phyloP scores from a whole-genome alignment of 2,888 invertebrate species.

The Drosophila pegasa region DNA sequence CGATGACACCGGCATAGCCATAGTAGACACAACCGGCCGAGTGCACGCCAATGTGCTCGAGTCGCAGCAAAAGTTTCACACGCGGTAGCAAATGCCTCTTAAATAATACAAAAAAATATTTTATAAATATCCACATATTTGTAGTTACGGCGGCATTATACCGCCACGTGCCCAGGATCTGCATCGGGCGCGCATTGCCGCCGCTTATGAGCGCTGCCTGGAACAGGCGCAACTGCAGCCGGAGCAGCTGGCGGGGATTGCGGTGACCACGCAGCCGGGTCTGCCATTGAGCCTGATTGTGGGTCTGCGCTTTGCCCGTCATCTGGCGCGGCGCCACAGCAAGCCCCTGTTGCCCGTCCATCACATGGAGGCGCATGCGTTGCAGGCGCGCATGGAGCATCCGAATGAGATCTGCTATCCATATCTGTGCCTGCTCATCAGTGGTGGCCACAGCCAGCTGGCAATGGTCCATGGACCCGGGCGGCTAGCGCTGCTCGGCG shows the following conservation, averaged over 20 bases:
- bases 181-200: slow-evolving; percentile 91
- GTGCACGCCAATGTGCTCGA: slow-evolving; percentile 92
- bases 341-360: slow-evolving; percentile 97
- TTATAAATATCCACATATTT: not conserved
- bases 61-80: slow-evolving; percentile 92
- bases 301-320: slow-evolving; percentile 93
- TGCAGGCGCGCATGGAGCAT: slow-evolving; percentile 91
- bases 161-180: slow-evolving; percentile 93
- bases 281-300: slow-evolving; percentile 89
- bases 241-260: slow-evolving; percentile 92
- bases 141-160: slow-evolving; percentile 90
- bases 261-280: slow-evolving; percentile 95
- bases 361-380: slow-evolving; percentile 99
- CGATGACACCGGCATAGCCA: slow-evolving; percentile 97
- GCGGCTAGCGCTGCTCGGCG: slow-evolving; percentile 92
- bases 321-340: slow-evolving; percentile 88
- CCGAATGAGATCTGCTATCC: slow-evolving; percentile 90
- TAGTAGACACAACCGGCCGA: slow-evolving; percentile 89
- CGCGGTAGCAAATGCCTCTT: slow-evolving; percentile 86
- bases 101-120: not conserved
- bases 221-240: slow-evolving; percentile 86
- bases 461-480: slow-evolving; percentile 90
- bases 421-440: slow-evolving; percentile 94
- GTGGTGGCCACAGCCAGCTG: slow-evolving; percentile 96
- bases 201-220: slow-evolving; percentile 90